phyloP scores from a whole-genome alignment of 2,888 invertebrate species.

The Spicauda simplicius region DNA sequence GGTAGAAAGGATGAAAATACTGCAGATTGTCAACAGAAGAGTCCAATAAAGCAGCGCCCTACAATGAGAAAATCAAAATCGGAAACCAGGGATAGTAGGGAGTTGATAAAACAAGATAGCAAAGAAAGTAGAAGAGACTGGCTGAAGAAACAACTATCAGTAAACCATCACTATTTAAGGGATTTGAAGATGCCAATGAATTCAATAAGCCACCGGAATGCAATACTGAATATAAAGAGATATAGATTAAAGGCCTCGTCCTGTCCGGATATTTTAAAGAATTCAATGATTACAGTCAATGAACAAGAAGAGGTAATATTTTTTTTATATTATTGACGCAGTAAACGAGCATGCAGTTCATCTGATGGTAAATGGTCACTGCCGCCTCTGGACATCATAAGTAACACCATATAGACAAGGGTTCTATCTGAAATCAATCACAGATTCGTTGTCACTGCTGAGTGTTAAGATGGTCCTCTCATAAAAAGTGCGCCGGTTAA shows the following conservation, averaged over 20 bases:
- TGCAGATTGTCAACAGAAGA: slow-evolving; percentile 60
- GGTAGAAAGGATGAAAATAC: slow-evolving; percentile 50
- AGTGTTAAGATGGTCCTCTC: no score
- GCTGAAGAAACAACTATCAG: slow-evolving; percentile 78
- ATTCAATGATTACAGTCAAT: slow-evolving; percentile 94
- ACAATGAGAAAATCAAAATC: slow-evolving; percentile 59
- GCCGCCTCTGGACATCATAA: no score
- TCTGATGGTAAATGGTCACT: no score
- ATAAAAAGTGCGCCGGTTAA: no score
- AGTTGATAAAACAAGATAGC: slow-evolving; percentile 66
- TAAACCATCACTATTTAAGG: slow-evolving; percentile 89
- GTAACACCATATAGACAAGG: no score
- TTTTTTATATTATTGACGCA: neutral
- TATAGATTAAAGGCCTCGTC: slow-evolving; percentile 94
- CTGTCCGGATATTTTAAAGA: slow-evolving; percentile 95
- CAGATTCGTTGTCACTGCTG: no score
- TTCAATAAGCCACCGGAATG: slow-evolving; percentile 94
- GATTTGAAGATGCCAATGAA: slow-evolving; percentile 90
- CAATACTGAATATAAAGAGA: slow-evolving; percentile 92
- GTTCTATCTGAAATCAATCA: no score
- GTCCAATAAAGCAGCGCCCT: slow-evolving; percentile 53
- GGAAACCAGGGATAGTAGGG: slow-evolving; percentile 67
- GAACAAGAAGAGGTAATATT: slow-evolving; percentile 89
- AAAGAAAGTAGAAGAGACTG: slow-evolving; percentile 76
- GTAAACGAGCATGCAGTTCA: no score